Evolutionary conservation across 1,140 invertebrate genomes (phyloP).

Genomic region (Cydia splendana): DNA sequence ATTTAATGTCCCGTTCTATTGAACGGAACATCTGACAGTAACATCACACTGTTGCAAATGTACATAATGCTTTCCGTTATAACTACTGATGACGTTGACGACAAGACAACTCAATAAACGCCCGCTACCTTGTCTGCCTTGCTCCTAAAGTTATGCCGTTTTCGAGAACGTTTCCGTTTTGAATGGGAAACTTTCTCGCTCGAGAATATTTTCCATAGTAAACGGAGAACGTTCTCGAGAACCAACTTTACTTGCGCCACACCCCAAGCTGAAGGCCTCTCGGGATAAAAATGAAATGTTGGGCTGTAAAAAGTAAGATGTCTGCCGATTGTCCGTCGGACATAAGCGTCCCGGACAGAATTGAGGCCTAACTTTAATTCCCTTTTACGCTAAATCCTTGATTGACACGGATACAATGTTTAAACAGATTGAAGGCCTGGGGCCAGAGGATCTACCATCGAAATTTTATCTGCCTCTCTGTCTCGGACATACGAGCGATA

Average conservation of each 20-base stretch:
- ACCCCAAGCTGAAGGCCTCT: constrained; percentile 25
- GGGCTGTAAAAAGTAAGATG: constrained; percentile 37
- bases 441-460: not conserved
- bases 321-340: constrained; percentile 34
- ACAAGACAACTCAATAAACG: not conserved
- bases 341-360: constrained; percentile 18
- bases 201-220: too few species aligned
- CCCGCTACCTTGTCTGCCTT: not conserved
- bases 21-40: too few species aligned
- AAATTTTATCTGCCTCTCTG: not conserved
- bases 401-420: constrained; percentile 20
- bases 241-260: not conserved
- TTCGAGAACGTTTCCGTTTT: too few species aligned
- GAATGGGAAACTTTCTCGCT: too few species aligned
- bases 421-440: not conserved
- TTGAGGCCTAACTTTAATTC: constrained; percentile 29
- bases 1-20: too few species aligned
- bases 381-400: constrained; percentile 7
- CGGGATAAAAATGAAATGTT: constrained; percentile 37
- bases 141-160: too few species aligned
- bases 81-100: too few species aligned
- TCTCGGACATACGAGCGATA: too few species aligned
- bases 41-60: too few species aligned
- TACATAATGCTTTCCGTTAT: too few species aligned
- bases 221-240: too few species aligned